Percentiles rank a stretch among this genome's conserved stretches.
phyloP scores from a whole-genome alignment of 2,113 vertebrate species.

The Choloepus hoffmanni region DNA sequence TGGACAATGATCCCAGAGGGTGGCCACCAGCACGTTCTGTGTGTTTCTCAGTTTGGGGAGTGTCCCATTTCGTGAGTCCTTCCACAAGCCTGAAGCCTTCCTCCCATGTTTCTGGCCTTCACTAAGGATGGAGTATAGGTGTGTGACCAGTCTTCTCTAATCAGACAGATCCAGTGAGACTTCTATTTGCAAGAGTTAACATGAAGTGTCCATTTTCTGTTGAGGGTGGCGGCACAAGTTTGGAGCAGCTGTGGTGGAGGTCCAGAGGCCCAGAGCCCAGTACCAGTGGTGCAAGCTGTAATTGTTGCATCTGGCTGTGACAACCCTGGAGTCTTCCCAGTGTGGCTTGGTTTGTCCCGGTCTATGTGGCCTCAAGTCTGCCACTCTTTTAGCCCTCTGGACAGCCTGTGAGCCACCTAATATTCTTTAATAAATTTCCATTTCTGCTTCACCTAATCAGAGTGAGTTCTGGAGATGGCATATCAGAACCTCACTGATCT shows the following conservation, averaged over 20 bases:
- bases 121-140: background rate
- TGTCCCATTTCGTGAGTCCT: background rate
- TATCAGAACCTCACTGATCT: background rate
- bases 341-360: background rate
- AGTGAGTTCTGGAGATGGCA: background rate
- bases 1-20: background rate
- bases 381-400: background rate
- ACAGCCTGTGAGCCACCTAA: background rate
- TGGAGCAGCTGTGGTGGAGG: background rate
- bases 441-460: background rate
- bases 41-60: background rate
- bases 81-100: background rate
- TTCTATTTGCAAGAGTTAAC: background rate
- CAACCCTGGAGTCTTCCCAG: background rate
- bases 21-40: background rate
- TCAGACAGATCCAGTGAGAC: background rate
- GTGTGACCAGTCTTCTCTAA: background rate
- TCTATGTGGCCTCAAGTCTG: background rate
- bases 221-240: background rate
- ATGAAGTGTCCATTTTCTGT: background rate
- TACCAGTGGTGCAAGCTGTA: too few relatives aligned
- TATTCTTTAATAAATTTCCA: background rate
- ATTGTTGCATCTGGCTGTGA: background rate
- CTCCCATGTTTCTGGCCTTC: background rate
- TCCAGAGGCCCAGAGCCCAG: background rate